Evolutionary conservation across 2,113 vertebrate species (phyloP), one percentile per base, ranked within the genome.

Genomic region (Festucalex cinctus): DNA sequence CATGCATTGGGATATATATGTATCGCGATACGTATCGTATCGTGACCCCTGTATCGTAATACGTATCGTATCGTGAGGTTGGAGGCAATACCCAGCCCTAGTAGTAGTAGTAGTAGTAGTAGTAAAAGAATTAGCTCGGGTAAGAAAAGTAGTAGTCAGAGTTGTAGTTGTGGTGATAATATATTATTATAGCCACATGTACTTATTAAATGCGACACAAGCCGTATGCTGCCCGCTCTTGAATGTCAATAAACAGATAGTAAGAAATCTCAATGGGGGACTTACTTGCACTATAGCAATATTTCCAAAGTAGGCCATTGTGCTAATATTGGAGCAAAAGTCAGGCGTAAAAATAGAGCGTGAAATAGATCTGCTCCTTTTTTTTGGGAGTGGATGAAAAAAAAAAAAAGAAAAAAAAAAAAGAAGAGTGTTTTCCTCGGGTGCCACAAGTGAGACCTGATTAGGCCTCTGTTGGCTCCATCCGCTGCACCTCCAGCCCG

Each of bases 291-390:
- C 79, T 74, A 76, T 78, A 78, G 81, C 79, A 85, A 83, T 69
- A 70, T 83, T 82, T 78, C 73, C 74, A 87, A 89, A 88, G 63
- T 87, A 81, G 91, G 91, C 85, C 91, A 88, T 81, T 84, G 89
- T 91, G 88, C 89, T 90, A 90, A 91, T 90, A 91, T 82, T 86
- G 84, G 87, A 88, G 83, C 68, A 87, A 85, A 81, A 87, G 86
- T 88, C 86, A 78, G 68, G 79, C 70, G 81, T 86, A 88, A 88
- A 92, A 92, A 91, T 92, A 92, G 90, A 88, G 83, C 87, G 77
- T 90, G 90, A 92, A 92, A 92, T 88, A 92, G 91, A 91, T 91
- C 88, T 87, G 89, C 87, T 90, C 85, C 80, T 81, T 83, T 90
- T 90, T 84, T 85, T 71, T 77, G 81, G 63, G 74, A 76, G 69